phyloP scores from a whole-genome alignment of 2,888 invertebrate genomes.

The Stenolophus ochropezus region DNA sequence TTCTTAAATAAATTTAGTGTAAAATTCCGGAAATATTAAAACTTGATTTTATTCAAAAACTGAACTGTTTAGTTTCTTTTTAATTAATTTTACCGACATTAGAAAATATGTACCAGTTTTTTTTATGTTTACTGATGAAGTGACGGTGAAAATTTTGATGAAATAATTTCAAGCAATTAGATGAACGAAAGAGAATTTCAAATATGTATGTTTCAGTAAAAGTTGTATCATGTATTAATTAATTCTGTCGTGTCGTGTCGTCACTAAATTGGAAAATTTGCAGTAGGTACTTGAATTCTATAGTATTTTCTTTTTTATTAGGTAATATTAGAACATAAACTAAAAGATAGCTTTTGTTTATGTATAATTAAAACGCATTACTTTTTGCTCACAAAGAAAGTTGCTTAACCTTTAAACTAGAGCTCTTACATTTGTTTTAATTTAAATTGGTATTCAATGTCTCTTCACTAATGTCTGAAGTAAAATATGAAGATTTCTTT shows the following conservation, averaged over 20 bases:
- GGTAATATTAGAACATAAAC: too few species aligned
- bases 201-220: background rate
- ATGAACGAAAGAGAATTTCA: background rate
- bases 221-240: background rate
- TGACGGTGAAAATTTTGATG: background rate
- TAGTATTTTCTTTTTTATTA: too few species aligned
- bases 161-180: background rate
- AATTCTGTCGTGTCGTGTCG: too few species aligned
- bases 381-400: too few species aligned
- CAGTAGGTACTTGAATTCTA: too few species aligned
- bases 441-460: background rate
- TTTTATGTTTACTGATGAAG: background rate
- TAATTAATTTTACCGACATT: background rate
- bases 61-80: background rate
- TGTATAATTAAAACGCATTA: too few species aligned
- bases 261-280: too few species aligned
- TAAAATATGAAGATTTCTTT: background rate
- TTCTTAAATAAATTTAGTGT: background rate
- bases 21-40: background rate
- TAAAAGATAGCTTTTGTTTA: too few species aligned
- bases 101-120: background rate
- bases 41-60: too few species aligned
- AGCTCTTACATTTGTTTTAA: background rate
- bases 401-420: too few species aligned
- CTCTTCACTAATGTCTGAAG: background rate